Conservation (phyloP, 2,888 invertebrate species). For the Erynnis tages region DNA sequence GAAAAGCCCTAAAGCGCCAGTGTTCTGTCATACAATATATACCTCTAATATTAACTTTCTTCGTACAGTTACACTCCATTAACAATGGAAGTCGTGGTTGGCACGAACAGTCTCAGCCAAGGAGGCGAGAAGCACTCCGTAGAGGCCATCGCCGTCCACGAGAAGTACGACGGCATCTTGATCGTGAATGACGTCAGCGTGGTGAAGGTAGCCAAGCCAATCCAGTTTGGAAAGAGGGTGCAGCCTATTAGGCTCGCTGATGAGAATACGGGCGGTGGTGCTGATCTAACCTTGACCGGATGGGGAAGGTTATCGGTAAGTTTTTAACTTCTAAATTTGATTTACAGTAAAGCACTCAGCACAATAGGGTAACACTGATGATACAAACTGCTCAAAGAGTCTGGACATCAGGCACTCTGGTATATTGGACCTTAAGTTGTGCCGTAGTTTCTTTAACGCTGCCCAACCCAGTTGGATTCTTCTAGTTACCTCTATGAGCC, state of each 20-base stretch:
- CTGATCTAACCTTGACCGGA: constrained; percentile 61
- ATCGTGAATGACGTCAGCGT: constrained; percentile 74
- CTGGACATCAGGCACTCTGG: too few species aligned
- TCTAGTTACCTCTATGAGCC: too few species aligned
- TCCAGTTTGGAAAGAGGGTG: constrained; percentile 53
- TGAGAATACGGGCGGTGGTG: constrained; percentile 51
- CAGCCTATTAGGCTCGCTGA: constrained; percentile 59
- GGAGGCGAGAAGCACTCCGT: constrained; percentile 67
- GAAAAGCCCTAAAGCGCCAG: too few species aligned
- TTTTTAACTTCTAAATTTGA: too few species aligned
- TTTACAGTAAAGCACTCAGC: too few species aligned
- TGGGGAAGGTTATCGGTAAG: constrained; percentile 74
- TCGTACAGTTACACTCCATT: constrained; percentile 34
- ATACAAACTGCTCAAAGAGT: too few species aligned
- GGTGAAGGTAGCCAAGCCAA: constrained; percentile 50
- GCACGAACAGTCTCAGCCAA: constrained; percentile 63
- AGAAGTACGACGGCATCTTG: constrained; percentile 51
- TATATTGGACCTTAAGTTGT: too few species aligned
- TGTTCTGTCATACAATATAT: neutral
- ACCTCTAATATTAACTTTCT: neutral
- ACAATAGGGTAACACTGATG: too few species aligned
- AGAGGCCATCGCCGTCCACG: constrained; percentile 60
- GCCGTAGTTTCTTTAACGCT: too few species aligned
- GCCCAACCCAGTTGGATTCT: too few species aligned
- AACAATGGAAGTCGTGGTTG: constrained; percentile 59